phyloP scores from a whole-genome alignment of 1,140 invertebrate genomes.

The Chrysomallon squamiferum region DNA sequence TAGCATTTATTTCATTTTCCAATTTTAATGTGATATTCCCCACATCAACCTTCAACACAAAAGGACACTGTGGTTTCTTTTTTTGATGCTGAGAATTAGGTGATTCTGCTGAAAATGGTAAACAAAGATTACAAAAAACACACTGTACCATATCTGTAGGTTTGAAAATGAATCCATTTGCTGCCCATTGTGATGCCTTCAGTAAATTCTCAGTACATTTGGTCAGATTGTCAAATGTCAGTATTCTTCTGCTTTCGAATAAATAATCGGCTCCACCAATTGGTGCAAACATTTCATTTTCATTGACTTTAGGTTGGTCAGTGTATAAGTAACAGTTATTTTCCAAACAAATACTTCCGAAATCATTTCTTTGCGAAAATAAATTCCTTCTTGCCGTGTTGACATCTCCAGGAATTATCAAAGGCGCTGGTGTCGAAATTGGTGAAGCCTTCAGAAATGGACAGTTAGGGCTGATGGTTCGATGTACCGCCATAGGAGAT shows the following conservation, averaged over 20 bases:
- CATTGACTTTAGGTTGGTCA: neutral
- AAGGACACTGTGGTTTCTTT: slow-evolving; percentile 15
- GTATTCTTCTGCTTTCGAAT: slow-evolving; percentile 22
- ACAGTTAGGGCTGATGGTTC: slow-evolving; percentile 18
- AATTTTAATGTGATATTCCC: slow-evolving; percentile 14
- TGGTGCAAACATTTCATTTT: neutral
- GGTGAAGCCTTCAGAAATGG: slow-evolving; percentile 8
- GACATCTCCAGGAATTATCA: neutral
- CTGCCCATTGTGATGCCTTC: slow-evolving; percentile 13
- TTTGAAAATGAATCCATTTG: slow-evolving; percentile 21
- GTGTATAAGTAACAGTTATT: neutral
- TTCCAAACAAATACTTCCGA: neutral
- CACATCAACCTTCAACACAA: slow-evolving; percentile 14
- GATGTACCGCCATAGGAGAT: slow-evolving; percentile 27
- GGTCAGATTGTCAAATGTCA: slow-evolving; percentile 14
- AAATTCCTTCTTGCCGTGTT: neutral
- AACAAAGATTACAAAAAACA: slow-evolving; percentile 16
- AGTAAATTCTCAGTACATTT: neutral
- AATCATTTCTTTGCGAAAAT: no score
- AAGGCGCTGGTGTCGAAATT: neutral
- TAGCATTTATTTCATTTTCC: slow-evolving; percentile 1
- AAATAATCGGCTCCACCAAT: slow-evolving; percentile 2
- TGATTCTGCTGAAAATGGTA: slow-evolving; percentile 3
- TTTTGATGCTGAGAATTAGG: slow-evolving; percentile 6
- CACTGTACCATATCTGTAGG: slow-evolving; percentile 9